Evolutionary conservation across 2,888 invertebrate genomes (phyloP), one percentile per base, ranked within the genome.

Genomic region (Sinhomidia bicolor): DNA sequence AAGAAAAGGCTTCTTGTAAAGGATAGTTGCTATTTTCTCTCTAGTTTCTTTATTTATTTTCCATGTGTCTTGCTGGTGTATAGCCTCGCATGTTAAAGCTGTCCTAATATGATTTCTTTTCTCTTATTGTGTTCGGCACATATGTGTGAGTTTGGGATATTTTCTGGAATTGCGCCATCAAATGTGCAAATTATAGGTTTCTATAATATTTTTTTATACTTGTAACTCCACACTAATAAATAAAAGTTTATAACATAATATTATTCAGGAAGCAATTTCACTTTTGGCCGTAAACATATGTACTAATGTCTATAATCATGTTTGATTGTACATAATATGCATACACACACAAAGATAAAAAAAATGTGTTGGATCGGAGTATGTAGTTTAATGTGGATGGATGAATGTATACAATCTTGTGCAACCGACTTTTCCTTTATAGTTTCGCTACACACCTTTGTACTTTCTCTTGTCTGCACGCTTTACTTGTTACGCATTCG

Each of bases 271-370:
- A 14, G 32, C 29, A 62, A 68, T 20, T 71, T 54, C n/a, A 7
- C 36, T 36, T 54, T 71, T 71, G 68, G 20, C 12, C 17, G 41
- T 71, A 6, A 71, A 71, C 68, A 71, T 71, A 71, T 36, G n/a
- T n/a, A n/a, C n/a, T n/a, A n/a, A n/a, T 71, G 41, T 71, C 36
- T 71, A 71, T 36, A 29, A n/a, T 36, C 41, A 71, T 71, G 17
- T 71, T 41, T 71, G 68, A 41, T 71, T 71, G 10, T n/a, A 71
- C 68, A n/a, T n/a, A n/a, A n/a, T n/a, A n/a, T n/a, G n/a, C n/a
- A n/a, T 36, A 71, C 41, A 44, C 3, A 14, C 54, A 20, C 2
- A 17, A 65, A 32, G 36, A 65, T 36, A 65, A 36, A 32, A 65
- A 32, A 32, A 65, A 17, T 65, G 62, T 62, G n/a, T n/a, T 29